These are phyloP conservation scores for Listronotus bonariensis DNA, from an alignment of 1,140 invertebrate species.

Conservation along the genomic window DNA sequence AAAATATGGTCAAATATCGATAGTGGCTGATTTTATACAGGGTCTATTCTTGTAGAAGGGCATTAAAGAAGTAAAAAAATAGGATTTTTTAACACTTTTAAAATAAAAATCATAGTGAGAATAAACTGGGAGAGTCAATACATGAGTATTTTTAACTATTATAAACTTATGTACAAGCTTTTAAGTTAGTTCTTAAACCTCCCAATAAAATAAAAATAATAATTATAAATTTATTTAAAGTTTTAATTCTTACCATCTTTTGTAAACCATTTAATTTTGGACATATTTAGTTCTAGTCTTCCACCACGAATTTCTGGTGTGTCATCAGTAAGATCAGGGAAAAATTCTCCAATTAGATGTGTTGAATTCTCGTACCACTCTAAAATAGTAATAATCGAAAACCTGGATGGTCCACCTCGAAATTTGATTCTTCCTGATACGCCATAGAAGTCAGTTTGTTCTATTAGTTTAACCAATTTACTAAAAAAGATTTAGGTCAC, in stretches of 20 bases:
- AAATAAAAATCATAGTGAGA: too few relatives aligned
- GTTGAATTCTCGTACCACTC: slow-evolving; percentile 67
- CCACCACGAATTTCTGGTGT: slow-evolving; percentile 57
- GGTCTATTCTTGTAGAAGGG: too few relatives aligned
- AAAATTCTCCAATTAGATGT: slow-evolving; percentile 66
- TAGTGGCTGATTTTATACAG: too few relatives aligned
- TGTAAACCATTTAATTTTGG: slow-evolving; percentile 68
- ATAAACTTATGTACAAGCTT: too few relatives aligned
- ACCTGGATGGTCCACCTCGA: slow-evolving; percentile 67
- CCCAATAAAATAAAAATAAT: too few relatives aligned
- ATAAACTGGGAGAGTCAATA: too few relatives aligned
- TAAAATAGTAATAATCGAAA: slow-evolving; percentile 71
- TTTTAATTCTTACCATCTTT: slow-evolving; percentile 52
- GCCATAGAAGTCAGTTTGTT: slow-evolving; percentile 71
- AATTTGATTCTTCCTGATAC: slow-evolving; percentile 79
- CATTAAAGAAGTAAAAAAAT: too few relatives aligned
- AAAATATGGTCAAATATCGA: too few relatives aligned
- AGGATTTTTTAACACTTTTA: too few relatives aligned
- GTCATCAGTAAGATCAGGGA: slow-evolving; percentile 60
- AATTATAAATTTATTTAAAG: neutral
- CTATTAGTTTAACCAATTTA: slow-evolving; percentile 61
- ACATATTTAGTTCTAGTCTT: slow-evolving; percentile 60
- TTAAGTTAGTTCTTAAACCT: too few relatives aligned
- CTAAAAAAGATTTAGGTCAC: too few relatives aligned
- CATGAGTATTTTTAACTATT: too few relatives aligned